These are phyloP conservation scores for Bostrychus sinensis DNA, from an alignment of 2,113 vertebrate genomes.

Conservation along the genomic window DNA sequence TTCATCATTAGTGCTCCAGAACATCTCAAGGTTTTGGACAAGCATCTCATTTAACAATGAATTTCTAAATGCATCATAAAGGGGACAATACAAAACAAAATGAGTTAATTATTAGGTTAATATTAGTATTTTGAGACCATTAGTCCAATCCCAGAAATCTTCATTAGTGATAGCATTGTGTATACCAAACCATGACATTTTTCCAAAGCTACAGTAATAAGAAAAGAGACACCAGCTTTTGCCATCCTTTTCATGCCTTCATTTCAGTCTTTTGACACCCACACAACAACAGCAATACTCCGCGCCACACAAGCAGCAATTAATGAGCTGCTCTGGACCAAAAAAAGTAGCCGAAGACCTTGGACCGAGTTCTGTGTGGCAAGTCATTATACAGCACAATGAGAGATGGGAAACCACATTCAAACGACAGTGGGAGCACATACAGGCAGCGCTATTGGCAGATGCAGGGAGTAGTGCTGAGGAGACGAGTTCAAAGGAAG, in stretches of 20 bases:
- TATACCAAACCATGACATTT: too few relatives aligned
- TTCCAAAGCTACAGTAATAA: too few relatives aligned
- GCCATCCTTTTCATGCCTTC: neutral
- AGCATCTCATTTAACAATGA: too few relatives aligned
- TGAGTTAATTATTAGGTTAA: too few relatives aligned
- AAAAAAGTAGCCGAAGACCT: slow-evolving; percentile 29
- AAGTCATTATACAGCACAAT: slow-evolving; percentile 27
- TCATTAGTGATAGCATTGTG: too few relatives aligned
- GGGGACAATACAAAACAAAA: too few relatives aligned
- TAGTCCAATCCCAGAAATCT: too few relatives aligned
- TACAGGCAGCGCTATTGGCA: neutral
- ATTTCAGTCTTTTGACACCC: slow-evolving; percentile 13
- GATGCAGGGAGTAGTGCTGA: neutral
- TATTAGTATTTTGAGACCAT: too few relatives aligned
- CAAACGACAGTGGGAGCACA: neutral
- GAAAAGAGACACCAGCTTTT: too few relatives aligned
- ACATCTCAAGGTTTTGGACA: too few relatives aligned
- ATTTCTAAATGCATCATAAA: too few relatives aligned
- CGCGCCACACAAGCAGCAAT: slow-evolving; percentile 16
- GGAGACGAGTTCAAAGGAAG: slow-evolving; percentile 9
- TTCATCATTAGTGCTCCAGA: too few relatives aligned
- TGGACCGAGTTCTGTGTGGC: slow-evolving; percentile 14
- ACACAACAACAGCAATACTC: neutral
- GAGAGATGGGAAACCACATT: slow-evolving; percentile 20
- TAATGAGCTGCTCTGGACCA: slow-evolving; percentile 43